Evolutionary conservation across 1,140 invertebrate species (phyloP), one percentile per base, ranked within the genome.

Genomic region (Bombyx mori): DNA sequence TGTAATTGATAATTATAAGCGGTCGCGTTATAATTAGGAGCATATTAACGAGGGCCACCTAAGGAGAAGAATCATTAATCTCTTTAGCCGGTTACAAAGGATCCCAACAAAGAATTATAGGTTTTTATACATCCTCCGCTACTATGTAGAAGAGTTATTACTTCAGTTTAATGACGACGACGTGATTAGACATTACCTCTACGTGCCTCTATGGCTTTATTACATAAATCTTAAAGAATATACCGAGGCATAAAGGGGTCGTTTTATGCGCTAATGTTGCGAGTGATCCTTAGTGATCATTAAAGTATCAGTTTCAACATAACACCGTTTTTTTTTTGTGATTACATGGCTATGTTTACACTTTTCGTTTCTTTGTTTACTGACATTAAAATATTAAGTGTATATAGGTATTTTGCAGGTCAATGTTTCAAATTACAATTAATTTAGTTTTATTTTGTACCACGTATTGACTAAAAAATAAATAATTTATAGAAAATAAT

Each of bases 131-230:
- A 75, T 75, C 69, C 68, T 73, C 66, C 18, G 78, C 80, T 84
- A 84, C 82, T 86, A 86, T 80, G 81, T 86, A 75, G 67, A 66
- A 65, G 75, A 79, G 66, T 82, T 84, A 86, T 78, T 76, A 71
- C 81, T 75, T 77, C 61, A 68, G 73, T 82, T 84, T 84, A 82
- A 86, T 82, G 75, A 74, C 71, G 65, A 52, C 60, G 52, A 54
- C 69, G 71, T 84, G 78, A 84, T 86, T 86, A 84, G 79, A 82
- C 77, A 74, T 69, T 77, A 65, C 67, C 71, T 82, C 73, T 78
- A 69, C 63, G 61, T 68, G 58, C 67, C 66, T 68, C 67, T 58
- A 75, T 73, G 66, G 65, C 70, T 80, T 78, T 79, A 82, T 73
- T 73, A 74, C 75, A 77, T 79, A 81, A 82, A 83, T 80, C 75